Evolutionary conservation across 2,888 invertebrate species (phyloP), one percentile per base, ranked within the genome.

Genomic region (Eremobia ochroleuca): DNA sequence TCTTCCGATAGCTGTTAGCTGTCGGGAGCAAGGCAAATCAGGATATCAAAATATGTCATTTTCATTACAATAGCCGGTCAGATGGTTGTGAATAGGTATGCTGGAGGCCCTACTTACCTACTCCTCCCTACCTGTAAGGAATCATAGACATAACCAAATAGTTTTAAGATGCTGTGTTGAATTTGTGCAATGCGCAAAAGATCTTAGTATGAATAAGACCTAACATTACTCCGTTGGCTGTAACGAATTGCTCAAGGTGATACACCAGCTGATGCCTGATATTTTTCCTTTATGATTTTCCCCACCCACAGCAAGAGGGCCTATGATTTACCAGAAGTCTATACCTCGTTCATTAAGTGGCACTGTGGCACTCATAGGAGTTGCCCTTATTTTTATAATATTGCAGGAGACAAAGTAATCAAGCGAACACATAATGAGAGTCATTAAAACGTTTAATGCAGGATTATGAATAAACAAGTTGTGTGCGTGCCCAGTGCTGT

Each of bases 401-500:
- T 40, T 61, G 15, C n/a, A 43, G n/a, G 37, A 65, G 31, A 46
- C 37, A 49, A 69, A 82, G 65, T 77, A 59, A 77, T 71, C 78
- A 81, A 67, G 58, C 37, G 71, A 64, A 31, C 46, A 61, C 76
- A n/a, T 64, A 74, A 82, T 66, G 65, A 59, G 37, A 49, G 49
- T 58, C 15, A 69, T 67, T 69, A 76, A 64, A 83, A 66, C 72
- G 55, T 76, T 77, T 71, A 78, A 83, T 78, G 71, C 49, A 72
- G 43, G 49, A 83, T 82, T 82, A 81, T 85, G 69, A 79, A 85
- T 86, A 83, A 85, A 85, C 52, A 79, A 76, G 62, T 68, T 37
- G 80, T 88, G 70, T 83, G 76, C 43, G 61, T 76, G 70, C 80
- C 78, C 82, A 78, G 72, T 87, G 83, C 75, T 85, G 66, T 82